Conservation (phyloP, 2,113 vertebrate genomes). For the Catharus minimus region DNA sequence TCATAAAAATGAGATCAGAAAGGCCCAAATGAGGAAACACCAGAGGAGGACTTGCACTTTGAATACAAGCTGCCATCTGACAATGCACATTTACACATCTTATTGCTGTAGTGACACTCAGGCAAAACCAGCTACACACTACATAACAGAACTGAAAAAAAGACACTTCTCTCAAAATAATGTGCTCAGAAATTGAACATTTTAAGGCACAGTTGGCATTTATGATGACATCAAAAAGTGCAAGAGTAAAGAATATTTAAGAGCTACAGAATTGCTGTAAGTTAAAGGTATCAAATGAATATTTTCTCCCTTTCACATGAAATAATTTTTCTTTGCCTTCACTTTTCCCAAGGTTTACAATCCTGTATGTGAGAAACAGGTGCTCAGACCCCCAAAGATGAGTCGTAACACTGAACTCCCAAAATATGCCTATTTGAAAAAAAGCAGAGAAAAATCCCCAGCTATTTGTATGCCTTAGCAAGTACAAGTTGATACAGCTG, state of each 20-base stretch:
- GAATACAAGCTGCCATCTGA: background rate
- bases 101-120: background rate
- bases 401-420: background rate
- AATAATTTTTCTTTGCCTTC: background rate
- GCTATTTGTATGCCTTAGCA: background rate
- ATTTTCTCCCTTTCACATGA: background rate
- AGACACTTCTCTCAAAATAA: background rate
- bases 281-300: background rate
- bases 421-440: background rate
- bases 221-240: background rate
- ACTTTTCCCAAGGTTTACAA: background rate
- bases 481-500: background rate
- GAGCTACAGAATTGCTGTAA: background rate
- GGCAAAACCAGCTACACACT: background rate
- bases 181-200: background rate
- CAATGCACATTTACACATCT: background rate
- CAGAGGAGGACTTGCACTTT: background rate
- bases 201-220: background rate
- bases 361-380: background rate
- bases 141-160: background rate
- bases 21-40: background rate
- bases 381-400: background rate
- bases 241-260: background rate
- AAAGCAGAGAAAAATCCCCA: background rate
- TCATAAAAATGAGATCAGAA: slow-evolving; percentile 6